Evolutionary conservation across 1,140 invertebrate species (phyloP).

Genomic region (Himalopsyche phryganea): DNA sequence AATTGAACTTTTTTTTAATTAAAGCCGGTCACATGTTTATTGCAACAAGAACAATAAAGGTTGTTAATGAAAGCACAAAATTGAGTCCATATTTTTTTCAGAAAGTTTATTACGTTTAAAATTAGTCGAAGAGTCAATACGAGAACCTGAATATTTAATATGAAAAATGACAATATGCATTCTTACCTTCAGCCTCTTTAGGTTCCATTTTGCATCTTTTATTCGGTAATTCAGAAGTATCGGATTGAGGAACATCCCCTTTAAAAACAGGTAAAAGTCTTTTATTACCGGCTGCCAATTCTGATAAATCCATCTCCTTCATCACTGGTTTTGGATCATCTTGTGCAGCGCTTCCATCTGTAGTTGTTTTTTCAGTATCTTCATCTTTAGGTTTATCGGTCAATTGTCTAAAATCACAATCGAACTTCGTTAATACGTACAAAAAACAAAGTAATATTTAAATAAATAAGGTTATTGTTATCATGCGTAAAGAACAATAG

Average conservation of each 20-base stretch:
- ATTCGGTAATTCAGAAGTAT: slow-evolving; percentile 13
- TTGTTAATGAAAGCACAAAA: too few species aligned
- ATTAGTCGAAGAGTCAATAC: too few species aligned
- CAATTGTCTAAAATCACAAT: slow-evolving; percentile 43
- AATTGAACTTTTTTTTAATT: too few species aligned
- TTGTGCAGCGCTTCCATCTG: slow-evolving; percentile 41
- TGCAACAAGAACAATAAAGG: too few species aligned
- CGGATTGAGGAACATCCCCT: slow-evolving; percentile 8
- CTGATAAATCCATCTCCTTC: slow-evolving; percentile 44
- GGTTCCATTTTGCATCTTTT: slow-evolving; percentile 12
- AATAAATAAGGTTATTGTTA: too few species aligned
- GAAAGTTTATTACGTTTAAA: too few species aligned
- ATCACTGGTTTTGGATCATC: slow-evolving; percentile 41
- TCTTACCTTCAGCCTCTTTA: slow-evolving; percentile 30
- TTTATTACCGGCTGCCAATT: slow-evolving; percentile 53
- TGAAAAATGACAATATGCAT: too few species aligned
- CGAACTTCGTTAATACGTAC: neutral
- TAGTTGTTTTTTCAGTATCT: slow-evolving; percentile 38
- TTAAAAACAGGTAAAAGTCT: slow-evolving; percentile 55
- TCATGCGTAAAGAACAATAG: too few species aligned
- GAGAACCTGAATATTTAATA: too few species aligned
- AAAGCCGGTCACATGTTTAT: too few species aligned
- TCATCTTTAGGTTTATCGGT: slow-evolving; percentile 72
- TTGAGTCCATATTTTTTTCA: too few species aligned
- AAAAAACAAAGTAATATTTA: too few species aligned